These are phyloP conservation scores for Turritopsis rubra DNA, from an alignment of 30 jellyfish, hydroid and myxozoan genomes.

Conservation along the genomic window DNA sequence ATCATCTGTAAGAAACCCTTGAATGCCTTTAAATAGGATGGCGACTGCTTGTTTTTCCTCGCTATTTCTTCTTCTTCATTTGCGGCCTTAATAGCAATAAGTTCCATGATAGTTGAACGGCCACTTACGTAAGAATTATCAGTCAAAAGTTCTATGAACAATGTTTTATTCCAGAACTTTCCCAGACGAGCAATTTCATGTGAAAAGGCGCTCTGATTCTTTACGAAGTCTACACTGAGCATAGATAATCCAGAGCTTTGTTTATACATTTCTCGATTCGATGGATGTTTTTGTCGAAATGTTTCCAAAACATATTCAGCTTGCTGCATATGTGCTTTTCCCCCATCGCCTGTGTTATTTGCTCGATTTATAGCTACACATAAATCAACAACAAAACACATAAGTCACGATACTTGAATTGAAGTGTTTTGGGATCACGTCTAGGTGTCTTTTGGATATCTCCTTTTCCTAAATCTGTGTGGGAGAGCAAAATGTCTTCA, in stretches of 20 bases:
- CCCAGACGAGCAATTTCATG: slow-evolving; percentile 13
- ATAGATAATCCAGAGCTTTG: neutral
- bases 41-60: neutral
- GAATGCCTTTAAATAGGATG: too few relatives aligned
- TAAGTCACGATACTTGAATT: neutral
- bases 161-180: slow-evolving; percentile 13
- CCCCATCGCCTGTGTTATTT: neutral
- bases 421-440: slow-evolving; percentile 15
- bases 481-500: neutral
- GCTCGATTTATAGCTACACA: neutral
- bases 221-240: neutral
- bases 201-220: neutral
- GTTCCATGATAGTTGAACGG: slow-evolving; percentile 15
- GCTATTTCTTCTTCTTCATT: too few relatives aligned
- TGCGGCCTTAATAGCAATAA: slow-evolving; percentile 3
- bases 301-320: neutral
- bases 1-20: neutral
- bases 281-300: neutral
- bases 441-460: slow-evolving; percentile 10
- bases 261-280: neutral
- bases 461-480: neutral
- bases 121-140: neutral
- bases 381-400: too few relatives aligned
- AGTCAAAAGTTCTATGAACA: neutral
- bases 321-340: neutral